Evolutionary conservation across 2,888 invertebrate genomes (phyloP).

Genomic region (Byasa hedistus): DNA sequence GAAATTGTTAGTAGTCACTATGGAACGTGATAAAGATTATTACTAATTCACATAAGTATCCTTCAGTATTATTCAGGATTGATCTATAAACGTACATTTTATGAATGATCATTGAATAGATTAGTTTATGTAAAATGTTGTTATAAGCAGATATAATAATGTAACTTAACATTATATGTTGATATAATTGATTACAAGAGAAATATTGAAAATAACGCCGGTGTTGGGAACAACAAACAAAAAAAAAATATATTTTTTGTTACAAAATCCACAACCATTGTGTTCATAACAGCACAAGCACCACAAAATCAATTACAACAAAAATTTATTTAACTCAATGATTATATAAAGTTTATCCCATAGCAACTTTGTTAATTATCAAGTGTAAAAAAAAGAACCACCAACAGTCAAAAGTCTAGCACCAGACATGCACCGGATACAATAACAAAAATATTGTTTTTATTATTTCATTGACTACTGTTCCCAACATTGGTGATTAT

Average conservation of each 20-base stretch:
- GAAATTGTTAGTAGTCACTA: no score
- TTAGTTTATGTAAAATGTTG: neutral
- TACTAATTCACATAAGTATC: slow-evolving; percentile 7
- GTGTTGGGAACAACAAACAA: slow-evolving; percentile 4
- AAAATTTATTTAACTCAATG: neutral
- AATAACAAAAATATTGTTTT: neutral
- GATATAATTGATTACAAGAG: slow-evolving; percentile 7
- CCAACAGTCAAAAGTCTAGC: neutral
- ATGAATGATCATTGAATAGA: neutral
- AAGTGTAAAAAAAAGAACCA: neutral
- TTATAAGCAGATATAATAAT: neutral
- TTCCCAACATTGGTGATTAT: slow-evolving; percentile 1
- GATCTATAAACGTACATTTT: neutral
- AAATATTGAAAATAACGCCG: slow-evolving; percentile 8
- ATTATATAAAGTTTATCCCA: neutral
- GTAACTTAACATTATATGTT: slow-evolving; percentile 6
- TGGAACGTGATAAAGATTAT: neutral
- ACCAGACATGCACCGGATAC: slow-evolving; percentile 19
- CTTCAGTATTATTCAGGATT: neutral
- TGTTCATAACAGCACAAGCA: neutral
- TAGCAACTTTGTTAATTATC: neutral
- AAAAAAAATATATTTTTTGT: neutral
- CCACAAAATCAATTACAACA: neutral
- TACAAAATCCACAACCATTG: neutral
- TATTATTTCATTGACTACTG: neutral